Evolutionary conservation across 2,888 invertebrate species (phyloP).

Genomic region (Aphrophora alni): DNA sequence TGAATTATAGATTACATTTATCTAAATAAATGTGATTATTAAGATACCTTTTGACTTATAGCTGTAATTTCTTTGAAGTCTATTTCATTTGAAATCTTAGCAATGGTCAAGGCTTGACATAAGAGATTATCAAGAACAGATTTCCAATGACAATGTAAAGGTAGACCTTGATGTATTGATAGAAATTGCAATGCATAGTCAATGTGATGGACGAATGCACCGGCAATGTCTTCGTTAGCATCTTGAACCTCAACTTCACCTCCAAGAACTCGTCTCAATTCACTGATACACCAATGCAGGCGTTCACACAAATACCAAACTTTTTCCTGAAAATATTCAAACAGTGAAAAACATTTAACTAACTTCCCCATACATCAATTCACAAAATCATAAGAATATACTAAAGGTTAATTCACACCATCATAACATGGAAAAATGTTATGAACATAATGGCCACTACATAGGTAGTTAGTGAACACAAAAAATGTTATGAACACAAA

Average conservation of each 20-base stretch:
- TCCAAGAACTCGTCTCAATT: slow-evolving; percentile 39
- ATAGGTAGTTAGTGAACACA: no score
- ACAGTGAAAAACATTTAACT: no score
- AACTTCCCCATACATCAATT: no score
- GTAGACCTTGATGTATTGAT: neutral
- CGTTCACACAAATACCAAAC: slow-evolving; percentile 43
- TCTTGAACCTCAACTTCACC: slow-evolving; percentile 32
- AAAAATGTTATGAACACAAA: no score
- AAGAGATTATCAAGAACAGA: slow-evolving; percentile 57
- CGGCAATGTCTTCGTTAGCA: slow-evolving; percentile 41
- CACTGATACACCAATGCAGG: slow-evolving; percentile 45
- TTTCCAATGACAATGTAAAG: slow-evolving; percentile 22
- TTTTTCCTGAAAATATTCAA: slow-evolving; percentile 39
- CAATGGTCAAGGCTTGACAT: slow-evolving; percentile 58
- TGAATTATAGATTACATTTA: no score
- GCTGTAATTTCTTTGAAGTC: slow-evolving; percentile 58
- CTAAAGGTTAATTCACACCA: no score
- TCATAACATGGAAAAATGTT: no score
- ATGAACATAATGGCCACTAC: no score
- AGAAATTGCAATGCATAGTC: slow-evolving; percentile 38
- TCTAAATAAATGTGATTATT: no score
- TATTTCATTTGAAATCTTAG: slow-evolving; percentile 57
- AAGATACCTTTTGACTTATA: slow-evolving; percentile 56
- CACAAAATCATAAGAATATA: no score
- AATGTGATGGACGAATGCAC: slow-evolving; percentile 43